Percentiles rank a stretch among this genome's conserved stretches.
Conservation (phyloP, 2,113 vertebrate species). For the Pteruthius melanotis region DNA sequence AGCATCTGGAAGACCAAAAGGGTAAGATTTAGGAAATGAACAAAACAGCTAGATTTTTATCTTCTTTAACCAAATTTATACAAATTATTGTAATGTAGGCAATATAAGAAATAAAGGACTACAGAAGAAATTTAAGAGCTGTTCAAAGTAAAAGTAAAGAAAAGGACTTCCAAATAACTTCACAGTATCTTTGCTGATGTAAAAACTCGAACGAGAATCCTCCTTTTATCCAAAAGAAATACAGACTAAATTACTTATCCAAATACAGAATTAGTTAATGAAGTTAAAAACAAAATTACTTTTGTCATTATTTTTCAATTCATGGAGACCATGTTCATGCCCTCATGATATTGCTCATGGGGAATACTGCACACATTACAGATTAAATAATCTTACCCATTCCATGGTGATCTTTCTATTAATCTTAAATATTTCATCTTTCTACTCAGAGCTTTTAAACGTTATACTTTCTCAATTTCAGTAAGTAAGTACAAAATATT, state of each 20-base stretch:
- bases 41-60: not conserved
- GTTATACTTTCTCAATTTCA: not conserved
- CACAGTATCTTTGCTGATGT: not conserved
- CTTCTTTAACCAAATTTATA: not conserved
- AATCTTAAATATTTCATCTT: not conserved
- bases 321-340: not conserved
- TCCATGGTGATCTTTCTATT: not conserved
- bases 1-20: constrained; percentile 77
- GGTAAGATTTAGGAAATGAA: not conserved
- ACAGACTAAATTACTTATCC: not conserved
- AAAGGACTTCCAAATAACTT: not conserved
- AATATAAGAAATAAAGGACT: not conserved
- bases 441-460: not conserved
- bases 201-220: not conserved
- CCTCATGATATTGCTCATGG: not conserved
- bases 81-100: not conserved
- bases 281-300: not conserved
- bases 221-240: not conserved
- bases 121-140: not conserved
- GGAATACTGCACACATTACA: not conserved
- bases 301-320: not conserved
- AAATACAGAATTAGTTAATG: not conserved
- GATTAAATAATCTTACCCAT: not conserved
- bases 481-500: not conserved
- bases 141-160: not conserved